Conservation (phyloP, 1,140 invertebrate genomes). For the Chironomus striatipennis region DNA sequence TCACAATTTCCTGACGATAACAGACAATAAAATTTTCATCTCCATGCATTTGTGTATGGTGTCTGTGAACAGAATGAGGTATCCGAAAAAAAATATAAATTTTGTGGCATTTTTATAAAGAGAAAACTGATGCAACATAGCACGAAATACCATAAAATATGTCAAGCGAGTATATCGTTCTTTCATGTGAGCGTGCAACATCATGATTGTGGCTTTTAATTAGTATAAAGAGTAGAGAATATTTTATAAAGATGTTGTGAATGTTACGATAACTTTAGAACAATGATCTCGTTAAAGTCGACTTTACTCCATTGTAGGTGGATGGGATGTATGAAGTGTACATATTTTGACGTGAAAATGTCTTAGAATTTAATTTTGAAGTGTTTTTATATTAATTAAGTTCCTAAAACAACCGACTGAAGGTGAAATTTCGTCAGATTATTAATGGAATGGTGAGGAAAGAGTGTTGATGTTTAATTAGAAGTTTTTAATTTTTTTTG, state of each 20-base stretch:
- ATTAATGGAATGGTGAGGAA: no score
- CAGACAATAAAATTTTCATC: not conserved
- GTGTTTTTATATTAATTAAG: no score
- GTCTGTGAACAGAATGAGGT: not conserved
- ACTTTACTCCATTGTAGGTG: no score
- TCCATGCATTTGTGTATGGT: no score
- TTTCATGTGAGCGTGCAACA: not conserved
- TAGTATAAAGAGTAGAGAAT: not conserved
- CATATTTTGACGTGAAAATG: no score
- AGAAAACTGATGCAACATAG: not conserved
- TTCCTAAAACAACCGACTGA: no score
- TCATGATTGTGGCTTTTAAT: conserved; percentile 8
- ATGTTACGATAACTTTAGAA: not conserved
- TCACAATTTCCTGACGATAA: not conserved
- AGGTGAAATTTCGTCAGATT: no score
- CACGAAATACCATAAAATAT: conserved; percentile 5
- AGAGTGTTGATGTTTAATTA: no score
- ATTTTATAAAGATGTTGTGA: conserved; percentile 2
- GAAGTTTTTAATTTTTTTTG: no score
- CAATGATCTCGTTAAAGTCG: no score
- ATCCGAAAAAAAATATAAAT: not conserved
- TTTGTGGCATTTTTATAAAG: not conserved
- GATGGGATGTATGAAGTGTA: no score
- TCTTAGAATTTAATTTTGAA: no score
- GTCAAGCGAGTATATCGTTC: not conserved